Conservation (phyloP, 2,113 vertebrate species). For the Rattus rattus region DNA sequence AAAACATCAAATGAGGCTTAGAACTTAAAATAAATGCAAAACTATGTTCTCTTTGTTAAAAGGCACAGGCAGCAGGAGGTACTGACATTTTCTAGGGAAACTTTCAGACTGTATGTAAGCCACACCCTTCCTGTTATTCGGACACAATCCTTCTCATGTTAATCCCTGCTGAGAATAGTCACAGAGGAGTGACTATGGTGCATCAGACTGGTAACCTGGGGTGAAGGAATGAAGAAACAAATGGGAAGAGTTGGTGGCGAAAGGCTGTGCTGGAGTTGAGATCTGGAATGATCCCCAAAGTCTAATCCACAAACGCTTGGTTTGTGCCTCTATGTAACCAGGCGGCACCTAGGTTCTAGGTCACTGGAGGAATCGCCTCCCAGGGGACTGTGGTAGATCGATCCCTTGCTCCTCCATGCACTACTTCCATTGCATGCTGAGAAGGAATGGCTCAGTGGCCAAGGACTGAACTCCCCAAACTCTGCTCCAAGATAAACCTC, state of each 20-base stretch:
- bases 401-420: background rate
- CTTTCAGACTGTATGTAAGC: background rate
- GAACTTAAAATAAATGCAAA: slow-evolving; percentile 37
- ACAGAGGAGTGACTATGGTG: background rate
- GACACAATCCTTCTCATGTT: background rate
- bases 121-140: background rate
- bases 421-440: background rate
- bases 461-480: background rate
- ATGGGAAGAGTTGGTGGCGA: background rate
- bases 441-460: background rate
- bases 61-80: background rate
- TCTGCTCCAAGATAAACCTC: background rate
- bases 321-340: background rate
- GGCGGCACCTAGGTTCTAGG: no score
- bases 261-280: background rate
- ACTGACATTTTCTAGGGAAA: background rate
- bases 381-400: background rate
- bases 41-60: background rate
- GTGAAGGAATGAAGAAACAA: slow-evolving; percentile 1
- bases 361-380: background rate
- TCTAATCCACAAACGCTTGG: background rate
- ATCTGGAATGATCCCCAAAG: background rate
- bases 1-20: slow-evolving; percentile 1
- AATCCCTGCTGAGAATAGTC: background rate
- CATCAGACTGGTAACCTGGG: background rate